phyloP scores from a whole-genome alignment of 2,113 vertebrate species.

The Murina feae region DNA sequence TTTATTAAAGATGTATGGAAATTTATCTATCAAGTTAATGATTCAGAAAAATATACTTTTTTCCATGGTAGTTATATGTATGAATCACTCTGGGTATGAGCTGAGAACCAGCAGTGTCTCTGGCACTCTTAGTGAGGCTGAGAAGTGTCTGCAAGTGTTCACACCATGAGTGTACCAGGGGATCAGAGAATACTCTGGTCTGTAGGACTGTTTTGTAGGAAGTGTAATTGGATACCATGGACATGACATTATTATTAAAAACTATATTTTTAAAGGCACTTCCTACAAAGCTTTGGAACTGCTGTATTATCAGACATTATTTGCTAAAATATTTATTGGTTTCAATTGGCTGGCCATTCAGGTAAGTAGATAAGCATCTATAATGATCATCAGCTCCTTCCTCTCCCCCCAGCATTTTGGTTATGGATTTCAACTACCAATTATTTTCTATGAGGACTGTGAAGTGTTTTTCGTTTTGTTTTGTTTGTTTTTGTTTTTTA shows the following conservation, averaged over 20 bases:
- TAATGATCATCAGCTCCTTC: background rate
- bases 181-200: background rate
- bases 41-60: background rate
- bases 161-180: rapidly evolving
- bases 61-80: background rate
- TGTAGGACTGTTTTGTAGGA: background rate
- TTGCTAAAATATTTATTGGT: constrained; percentile 25
- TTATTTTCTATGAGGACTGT: background rate
- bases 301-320: background rate
- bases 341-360: background rate
- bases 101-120: background rate
- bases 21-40: background rate
- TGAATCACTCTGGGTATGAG: background rate
- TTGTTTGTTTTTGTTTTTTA: background rate
- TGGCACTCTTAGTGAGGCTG: background rate
- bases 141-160: background rate
- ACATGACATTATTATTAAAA: background rate
- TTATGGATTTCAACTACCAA: background rate
- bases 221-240: background rate
- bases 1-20: background rate
- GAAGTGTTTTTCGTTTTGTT: background rate
- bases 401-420: background rate
- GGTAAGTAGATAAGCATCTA: background rate
- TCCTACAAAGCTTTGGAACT: background rate
- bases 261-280: background rate